These are phyloP conservation scores for Oceanites oceanicus DNA, from an alignment of 2,113 vertebrate genomes.

Conservation along the genomic window DNA sequence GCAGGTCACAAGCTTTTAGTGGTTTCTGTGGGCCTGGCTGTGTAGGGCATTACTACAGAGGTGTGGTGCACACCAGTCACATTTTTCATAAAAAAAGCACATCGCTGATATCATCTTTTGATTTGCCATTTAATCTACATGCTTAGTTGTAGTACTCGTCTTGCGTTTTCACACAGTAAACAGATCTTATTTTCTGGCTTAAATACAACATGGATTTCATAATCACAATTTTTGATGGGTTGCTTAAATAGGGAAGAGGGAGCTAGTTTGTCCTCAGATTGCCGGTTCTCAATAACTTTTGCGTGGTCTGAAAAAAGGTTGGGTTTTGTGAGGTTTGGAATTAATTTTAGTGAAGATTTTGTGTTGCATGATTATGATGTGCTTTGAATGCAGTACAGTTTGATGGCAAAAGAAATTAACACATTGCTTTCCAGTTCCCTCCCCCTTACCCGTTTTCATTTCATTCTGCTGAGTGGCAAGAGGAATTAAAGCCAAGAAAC, in stretches of 20 bases:
- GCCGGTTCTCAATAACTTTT: neutral
- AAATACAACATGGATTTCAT: neutral
- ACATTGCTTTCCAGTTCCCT: neutral
- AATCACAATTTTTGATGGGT: neutral
- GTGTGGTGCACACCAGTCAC: neutral
- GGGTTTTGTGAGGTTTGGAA: neutral
- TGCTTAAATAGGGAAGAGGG: neutral
- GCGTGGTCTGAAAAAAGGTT: neutral
- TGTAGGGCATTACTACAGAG: neutral
- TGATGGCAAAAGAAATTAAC: neutral
- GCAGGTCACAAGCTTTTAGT: neutral
- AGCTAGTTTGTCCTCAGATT: neutral
- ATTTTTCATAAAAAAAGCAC: neutral
- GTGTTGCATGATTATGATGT: neutral
- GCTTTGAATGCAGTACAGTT: neutral
- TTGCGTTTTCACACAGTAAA: neutral
- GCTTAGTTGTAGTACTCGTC: neutral
- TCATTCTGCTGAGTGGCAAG: neutral
- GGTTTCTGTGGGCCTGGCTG: neutral
- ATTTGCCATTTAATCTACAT: neutral
- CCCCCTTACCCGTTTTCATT: neutral
- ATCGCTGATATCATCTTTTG: neutral
- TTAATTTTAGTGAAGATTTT: neutral
- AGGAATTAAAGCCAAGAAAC: conserved; percentile 19
- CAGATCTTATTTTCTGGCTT: conserved; percentile 49